Base-by-base conservation (phyloP, 1,140 invertebrate species). In the Panonychus citri region DNA sequence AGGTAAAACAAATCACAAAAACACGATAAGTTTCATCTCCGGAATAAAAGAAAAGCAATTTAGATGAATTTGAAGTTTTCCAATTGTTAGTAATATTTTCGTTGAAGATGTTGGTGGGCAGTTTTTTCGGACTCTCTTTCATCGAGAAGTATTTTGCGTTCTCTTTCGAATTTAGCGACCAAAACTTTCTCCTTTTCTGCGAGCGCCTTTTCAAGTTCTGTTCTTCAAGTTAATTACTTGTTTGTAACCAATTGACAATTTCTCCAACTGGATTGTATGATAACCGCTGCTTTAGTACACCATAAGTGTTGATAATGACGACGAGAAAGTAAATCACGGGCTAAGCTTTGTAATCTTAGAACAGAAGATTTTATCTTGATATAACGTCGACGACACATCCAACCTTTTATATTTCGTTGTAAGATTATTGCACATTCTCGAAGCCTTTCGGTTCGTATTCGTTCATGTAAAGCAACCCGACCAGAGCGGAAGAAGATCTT, bases 401-500 rank as follows among this genome's bases (percentile, higher is more conserved):
- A 93, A 1, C 85, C 81, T 21, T 88, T 76, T 28, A 91, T 79
- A 55, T 81, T 80, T 63, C 87, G 90, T 69, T 98, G 91, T 52
- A 97, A 85, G 62, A 84, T 78, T 8, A 94, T 78, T 50, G 89
- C 90, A 65, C 88, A 91, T 26, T 80, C 75, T 39, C 79, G 77
- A 48, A 93, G 77, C 53, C 81, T 79, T 60, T 96, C 90, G 0
- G 80, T 79, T 17, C 93, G 74, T 10, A 95, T 70, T 67, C 94
- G 94, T 68, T 98, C 93, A 56, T 98, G 68, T 66, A 87, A 93
- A 0, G 93, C 91, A 19, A 98, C 90, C 73, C 97, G 93, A 1
- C 93, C 94, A 40, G 93, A 90, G 12, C 93, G 77, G 69, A 99
- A 97, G 65, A 98, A 94, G 56, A 98, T 93, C 69, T 98, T 97